These are phyloP conservation scores for Chrysotoxum bicinctum DNA, from an alignment of 2,888 invertebrate genomes.

Conservation along the genomic window DNA sequence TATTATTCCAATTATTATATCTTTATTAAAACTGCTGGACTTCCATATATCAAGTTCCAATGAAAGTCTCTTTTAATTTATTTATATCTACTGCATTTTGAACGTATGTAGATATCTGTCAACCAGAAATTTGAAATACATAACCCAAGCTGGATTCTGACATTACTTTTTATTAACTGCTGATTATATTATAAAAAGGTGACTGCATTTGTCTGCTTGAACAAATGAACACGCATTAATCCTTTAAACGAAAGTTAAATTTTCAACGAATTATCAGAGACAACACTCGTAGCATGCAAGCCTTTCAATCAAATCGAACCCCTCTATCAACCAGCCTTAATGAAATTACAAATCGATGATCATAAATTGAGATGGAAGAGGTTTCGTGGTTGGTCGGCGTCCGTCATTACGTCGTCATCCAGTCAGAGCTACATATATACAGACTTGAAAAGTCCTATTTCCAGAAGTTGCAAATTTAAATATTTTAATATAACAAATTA, in stretches of 20 bases:
- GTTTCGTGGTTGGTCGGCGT: not conserved
- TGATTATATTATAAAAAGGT: no score
- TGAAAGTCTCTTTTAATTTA: no score
- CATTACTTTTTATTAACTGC: no score
- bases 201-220: no score
- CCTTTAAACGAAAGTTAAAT: not conserved
- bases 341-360: slow-evolving; percentile 56
- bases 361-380: slow-evolving; percentile 58
- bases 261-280: not conserved
- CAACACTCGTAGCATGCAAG: slow-evolving; percentile 5
- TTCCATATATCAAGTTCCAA: no score
- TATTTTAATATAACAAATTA: slow-evolving; percentile 52
- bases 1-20: no score
- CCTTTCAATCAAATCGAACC: slow-evolving; percentile 11
- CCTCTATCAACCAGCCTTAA: slow-evolving; percentile 3
- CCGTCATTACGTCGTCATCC: not conserved
- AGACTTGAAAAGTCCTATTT: not conserved
- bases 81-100: no score
- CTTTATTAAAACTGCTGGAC: no score
- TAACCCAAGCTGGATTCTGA: no score
- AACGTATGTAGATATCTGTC: no score
- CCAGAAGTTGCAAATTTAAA: slow-evolving; percentile 12
- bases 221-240: not conserved
- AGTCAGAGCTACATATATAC: not conserved
- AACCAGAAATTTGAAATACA: no score